Evolutionary conservation across 2,888 invertebrate species (phyloP).

Genomic region (Crepidodera aurea): DNA sequence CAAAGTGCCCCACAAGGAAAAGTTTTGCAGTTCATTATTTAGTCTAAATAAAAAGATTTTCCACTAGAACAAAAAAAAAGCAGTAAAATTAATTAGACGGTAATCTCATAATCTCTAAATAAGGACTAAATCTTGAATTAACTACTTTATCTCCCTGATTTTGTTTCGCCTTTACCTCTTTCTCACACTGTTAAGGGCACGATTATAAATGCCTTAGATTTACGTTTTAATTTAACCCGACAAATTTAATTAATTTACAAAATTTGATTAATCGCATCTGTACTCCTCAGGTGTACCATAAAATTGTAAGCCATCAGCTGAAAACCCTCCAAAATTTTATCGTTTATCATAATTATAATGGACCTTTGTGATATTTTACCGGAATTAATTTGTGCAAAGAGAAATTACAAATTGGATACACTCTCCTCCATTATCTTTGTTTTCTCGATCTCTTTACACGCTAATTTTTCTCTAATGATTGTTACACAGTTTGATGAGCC

Average conservation of each 20-base stretch:
- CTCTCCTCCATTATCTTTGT: neutral
- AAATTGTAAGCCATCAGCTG: slow-evolving; percentile 27
- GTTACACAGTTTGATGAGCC: neutral
- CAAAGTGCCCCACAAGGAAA: no score
- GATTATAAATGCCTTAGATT: slow-evolving; percentile 40
- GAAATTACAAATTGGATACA: slow-evolving; percentile 2
- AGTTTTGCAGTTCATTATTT: no score
- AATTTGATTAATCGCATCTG: slow-evolving; percentile 44
- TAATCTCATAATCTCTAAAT: neutral
- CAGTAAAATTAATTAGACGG: neutral
- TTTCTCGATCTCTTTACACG: neutral
- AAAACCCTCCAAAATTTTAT: slow-evolving; percentile 14
- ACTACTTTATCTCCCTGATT: neutral
- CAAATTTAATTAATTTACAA: slow-evolving; percentile 46
- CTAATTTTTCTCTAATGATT: neutral
- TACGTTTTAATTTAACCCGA: slow-evolving; percentile 44
- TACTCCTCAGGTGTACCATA: slow-evolving; percentile 40
- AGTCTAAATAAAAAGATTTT: no score
- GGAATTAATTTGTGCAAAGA: slow-evolving; percentile 15
- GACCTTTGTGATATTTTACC: slow-evolving; percentile 17
- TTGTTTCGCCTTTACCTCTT: slow-evolving; percentile 2
- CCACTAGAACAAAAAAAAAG: no score
- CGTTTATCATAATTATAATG: slow-evolving; percentile 23
- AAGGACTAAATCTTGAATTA: slow-evolving; percentile 2
- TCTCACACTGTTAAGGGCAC: slow-evolving; percentile 2